Conservation (phyloP, 2,113 vertebrate species). For the Eidolon helvum region DNA sequence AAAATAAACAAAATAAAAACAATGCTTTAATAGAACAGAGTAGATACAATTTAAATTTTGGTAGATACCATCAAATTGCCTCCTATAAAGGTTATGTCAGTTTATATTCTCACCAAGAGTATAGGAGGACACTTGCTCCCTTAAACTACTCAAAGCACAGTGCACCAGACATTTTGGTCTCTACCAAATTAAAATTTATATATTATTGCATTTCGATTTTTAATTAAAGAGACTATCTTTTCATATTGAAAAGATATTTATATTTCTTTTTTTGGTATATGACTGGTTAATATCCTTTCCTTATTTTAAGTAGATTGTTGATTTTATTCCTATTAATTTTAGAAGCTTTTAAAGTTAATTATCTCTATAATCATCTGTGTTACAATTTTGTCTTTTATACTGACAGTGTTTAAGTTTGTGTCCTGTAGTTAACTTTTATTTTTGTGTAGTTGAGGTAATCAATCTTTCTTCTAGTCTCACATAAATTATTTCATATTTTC, state of each 20-base stretch:
- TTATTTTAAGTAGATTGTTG: neutral
- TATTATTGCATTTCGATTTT: neutral
- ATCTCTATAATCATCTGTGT: neutral
- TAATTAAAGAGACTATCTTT: neutral
- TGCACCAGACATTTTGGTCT: neutral
- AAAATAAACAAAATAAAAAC: neutral
- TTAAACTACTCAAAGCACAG: neutral
- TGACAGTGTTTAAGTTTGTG: neutral
- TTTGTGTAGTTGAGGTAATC: neutral
- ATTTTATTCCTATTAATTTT: neutral
- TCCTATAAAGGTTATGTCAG: neutral
- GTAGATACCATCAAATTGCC: neutral
- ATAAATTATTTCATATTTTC: neutral
- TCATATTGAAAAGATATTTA: neutral
- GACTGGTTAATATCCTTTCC: neutral
- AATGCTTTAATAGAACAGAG: neutral
- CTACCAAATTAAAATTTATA: neutral
- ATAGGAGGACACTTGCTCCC: neutral
- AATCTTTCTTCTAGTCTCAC: neutral
- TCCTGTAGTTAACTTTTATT: neutral
- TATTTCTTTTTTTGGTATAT: neutral
- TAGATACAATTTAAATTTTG: neutral
- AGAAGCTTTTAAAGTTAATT: neutral
- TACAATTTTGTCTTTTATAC: neutral
- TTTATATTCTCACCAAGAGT: neutral